Percentiles rank a stretch among this genome's conserved stretches.
Conservation (phyloP, 1,140 invertebrate species). For the Platorchestia sp. region DNA sequence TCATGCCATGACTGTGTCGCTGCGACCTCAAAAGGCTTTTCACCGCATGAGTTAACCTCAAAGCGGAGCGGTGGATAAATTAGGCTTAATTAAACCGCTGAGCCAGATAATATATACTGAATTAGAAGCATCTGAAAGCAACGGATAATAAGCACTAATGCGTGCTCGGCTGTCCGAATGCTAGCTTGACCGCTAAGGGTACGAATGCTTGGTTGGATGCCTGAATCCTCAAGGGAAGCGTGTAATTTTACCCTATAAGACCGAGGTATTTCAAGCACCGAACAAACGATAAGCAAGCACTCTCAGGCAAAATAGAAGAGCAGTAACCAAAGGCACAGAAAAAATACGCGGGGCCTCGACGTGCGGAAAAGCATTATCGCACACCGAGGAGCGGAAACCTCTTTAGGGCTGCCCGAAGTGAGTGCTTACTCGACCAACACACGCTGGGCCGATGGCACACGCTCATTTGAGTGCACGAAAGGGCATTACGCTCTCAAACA, state of each 20-base stretch:
- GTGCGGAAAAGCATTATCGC: conserved; percentile 6
- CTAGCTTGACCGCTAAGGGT: not conserved
- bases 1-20: too few relatives aligned
- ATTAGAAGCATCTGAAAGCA: too few relatives aligned
- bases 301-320: not conserved
- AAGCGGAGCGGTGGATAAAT: too few relatives aligned
- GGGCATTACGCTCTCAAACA: not conserved
- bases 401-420: not conserved
- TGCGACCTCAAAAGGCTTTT: too few relatives aligned
- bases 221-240: not conserved
- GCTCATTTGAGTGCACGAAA: not conserved
- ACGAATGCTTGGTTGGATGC: not conserved
- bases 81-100: too few relatives aligned
- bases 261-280: not conserved
- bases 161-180: not conserved
- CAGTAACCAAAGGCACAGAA: not conserved
- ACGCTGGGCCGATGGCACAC: not conserved
- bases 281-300: not conserved
- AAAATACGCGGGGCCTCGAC: not conserved
- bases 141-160: too few relatives aligned
- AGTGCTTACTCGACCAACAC: not conserved
- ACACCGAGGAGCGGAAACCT: not conserved
- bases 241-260: not conserved
- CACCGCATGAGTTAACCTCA: too few relatives aligned
- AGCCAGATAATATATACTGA: too few relatives aligned